Base-by-base conservation (phyloP, 2,113 vertebrate genomes). In the Lophius piscatorius region DNA sequence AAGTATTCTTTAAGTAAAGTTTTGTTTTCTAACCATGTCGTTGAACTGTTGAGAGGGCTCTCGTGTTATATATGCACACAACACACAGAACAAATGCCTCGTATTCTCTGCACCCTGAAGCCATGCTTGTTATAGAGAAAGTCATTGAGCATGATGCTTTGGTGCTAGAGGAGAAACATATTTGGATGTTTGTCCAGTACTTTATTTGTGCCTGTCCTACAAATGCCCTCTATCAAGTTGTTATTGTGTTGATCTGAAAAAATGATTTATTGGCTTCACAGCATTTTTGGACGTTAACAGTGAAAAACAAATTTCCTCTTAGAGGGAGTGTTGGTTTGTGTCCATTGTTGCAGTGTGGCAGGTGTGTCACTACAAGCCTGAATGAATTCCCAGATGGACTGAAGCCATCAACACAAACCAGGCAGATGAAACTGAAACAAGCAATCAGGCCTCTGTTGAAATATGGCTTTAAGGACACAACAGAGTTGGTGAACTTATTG, bases 331-430 rank as follows among this genome's bases (percentile, higher is more conserved):
- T 64, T 73, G 63, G 52, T 76, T 70, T 47, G 46, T 75, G 71
- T 86, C 79, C 65, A 76, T 77, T 76, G 26, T 44, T 82, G 69
- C 69, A 51, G 78, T 47, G 31, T 80, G 82, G 80, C 84, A 87
- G 82, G 85, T 87, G 78, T 60, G 71, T 64, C 73, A 84, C 64
- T 77, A 54, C 55, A 56, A 81, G 82, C 70, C 69, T 70, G 76
- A 76, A 65, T 72, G 65, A 78, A 78, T 78, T 80, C 82, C 73
- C 77, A 78, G 69, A 84, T 72, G 78, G 78, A 82, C 77, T 66
- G 74, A 66, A 79, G 80, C 76, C 75, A 76, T 83, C 80, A 79
- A 57, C 10, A n/a, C 48, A 10, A 28, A 55, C 66, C 76, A 78
- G 66, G 78, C 72, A 50, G 60, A 81, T 73, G 70, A 78, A 83